These are phyloP conservation scores for Ormyrus rosae DNA, from an alignment of 2,888 invertebrate genomes.

Conservation along the genomic window DNA sequence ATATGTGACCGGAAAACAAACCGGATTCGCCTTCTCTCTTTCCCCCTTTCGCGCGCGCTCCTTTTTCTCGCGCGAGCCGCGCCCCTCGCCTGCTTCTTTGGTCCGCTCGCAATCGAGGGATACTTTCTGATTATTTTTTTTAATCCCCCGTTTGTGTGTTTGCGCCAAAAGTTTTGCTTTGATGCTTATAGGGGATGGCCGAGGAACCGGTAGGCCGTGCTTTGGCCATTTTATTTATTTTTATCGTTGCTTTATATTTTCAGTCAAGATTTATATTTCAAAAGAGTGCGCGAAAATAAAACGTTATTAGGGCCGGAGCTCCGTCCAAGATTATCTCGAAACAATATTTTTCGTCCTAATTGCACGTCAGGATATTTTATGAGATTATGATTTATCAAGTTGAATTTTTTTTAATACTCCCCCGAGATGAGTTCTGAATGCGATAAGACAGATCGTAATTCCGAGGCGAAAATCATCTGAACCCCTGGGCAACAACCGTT, in stretches of 20 bases:
- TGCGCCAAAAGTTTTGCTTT: background rate
- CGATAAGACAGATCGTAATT: slow-evolving; percentile 28
- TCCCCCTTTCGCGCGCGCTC: background rate
- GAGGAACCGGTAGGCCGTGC: too few species aligned
- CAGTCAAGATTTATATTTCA: too few species aligned
- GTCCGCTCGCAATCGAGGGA: background rate
- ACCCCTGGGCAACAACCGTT: slow-evolving; percentile 1
- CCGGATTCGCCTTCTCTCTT: slow-evolving; percentile 55
- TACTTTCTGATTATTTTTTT: slow-evolving; percentile 16
- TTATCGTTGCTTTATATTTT: too few species aligned
- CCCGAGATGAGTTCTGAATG: slow-evolving; percentile 22
- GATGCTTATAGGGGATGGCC: background rate
- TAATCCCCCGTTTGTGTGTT: background rate
- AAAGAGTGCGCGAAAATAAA: too few species aligned
- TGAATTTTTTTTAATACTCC: slow-evolving; percentile 9
- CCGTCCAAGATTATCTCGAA: too few species aligned
- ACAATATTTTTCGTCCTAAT: too few species aligned
- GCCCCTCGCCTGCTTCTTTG: background rate
- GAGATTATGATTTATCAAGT: slow-evolving; percentile 30
- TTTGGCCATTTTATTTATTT: background rate
- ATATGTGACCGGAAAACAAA: slow-evolving; percentile 74
- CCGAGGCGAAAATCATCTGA: slow-evolving; percentile 12
- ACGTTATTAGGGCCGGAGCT: too few species aligned
- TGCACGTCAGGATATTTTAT: background rate
- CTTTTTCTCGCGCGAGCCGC: slow-evolving; percentile 8